phyloP scores from a whole-genome alignment of 2,113 vertebrate species.

The Silurus glanis region DNA sequence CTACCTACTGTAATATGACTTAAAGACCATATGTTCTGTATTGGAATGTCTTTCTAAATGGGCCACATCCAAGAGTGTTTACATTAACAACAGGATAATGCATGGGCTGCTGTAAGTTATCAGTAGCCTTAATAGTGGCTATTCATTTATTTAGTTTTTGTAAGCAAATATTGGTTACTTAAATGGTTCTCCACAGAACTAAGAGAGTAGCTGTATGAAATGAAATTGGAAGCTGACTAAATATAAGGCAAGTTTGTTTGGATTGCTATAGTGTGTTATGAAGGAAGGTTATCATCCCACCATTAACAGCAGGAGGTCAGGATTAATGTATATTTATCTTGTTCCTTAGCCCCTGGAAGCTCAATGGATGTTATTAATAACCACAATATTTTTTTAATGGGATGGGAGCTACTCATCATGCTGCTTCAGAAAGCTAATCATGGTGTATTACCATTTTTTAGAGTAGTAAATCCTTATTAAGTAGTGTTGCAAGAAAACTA shows the following conservation, averaged over 20 bases:
- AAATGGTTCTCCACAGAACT: neutral
- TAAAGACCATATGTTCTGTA: constrained; percentile 34
- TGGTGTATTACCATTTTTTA: neutral
- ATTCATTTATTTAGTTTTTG: neutral
- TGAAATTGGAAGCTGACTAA: neutral
- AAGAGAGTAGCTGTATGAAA: neutral
- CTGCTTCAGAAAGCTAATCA: neutral
- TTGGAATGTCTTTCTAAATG: constrained; percentile 38
- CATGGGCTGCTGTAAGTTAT: constrained; percentile 7
- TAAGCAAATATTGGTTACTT: neutral
- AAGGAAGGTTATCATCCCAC: constrained; percentile 44
- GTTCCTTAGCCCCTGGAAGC: constrained; percentile 18
- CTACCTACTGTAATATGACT: constrained; percentile 38
- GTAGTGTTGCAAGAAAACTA: neutral
- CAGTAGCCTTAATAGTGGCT: constrained; percentile 9
- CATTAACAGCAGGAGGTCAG: constrained; percentile 41
- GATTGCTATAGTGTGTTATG: constrained; percentile 17
- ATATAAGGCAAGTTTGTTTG: constrained; percentile 35
- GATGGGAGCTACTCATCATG: constrained; percentile 28
- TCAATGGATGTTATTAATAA: constrained; percentile 52
- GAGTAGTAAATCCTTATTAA: neutral
- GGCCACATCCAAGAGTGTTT: constrained; percentile 32
- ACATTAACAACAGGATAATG: constrained; percentile 30
- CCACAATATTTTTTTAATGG: constrained; percentile 37
- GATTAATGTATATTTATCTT: constrained; percentile 52